Conservation (phyloP, 2,797 vertebrate species). For the Trichosurus vulpecula region DNA sequence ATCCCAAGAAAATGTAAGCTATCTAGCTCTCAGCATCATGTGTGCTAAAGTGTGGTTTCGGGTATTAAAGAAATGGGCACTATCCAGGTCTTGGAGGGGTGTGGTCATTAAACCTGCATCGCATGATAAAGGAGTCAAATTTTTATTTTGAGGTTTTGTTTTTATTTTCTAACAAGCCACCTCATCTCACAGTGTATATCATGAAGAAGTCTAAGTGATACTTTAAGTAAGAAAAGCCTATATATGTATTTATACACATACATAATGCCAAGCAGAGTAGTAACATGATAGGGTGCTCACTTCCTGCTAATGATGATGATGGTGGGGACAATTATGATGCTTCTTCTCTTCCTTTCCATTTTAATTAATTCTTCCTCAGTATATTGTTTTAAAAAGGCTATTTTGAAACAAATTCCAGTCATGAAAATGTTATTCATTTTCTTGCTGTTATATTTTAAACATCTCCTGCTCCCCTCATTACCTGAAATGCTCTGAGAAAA, state of each 20-base stretch:
- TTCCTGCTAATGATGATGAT: constrained; percentile 9
- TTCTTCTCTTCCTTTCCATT: constrained; percentile 45
- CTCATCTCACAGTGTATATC: constrained; percentile 41
- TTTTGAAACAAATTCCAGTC: constrained; percentile 15
- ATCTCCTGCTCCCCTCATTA: constrained; percentile 46
- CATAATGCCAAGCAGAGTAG: background rate
- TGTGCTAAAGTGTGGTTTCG: background rate
- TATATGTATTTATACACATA: background rate
- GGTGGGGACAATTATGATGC: background rate
- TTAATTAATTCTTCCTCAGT: constrained; percentile 26
- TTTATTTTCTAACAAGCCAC: background rate
- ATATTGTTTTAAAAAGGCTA: background rate
- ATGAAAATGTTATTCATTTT: constrained; percentile 42
- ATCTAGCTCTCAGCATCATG: constrained; percentile 21
- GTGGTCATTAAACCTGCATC: background rate
- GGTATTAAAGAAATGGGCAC: constrained; percentile 10
- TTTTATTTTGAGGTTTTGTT: constrained; percentile 6
- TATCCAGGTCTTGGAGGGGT: background rate
- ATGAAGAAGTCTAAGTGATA: constrained; percentile 12
- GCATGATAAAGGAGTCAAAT: background rate
- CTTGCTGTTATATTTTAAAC: constrained; percentile 45
- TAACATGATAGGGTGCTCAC: background rate
- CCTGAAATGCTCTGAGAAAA: constrained; percentile 54
- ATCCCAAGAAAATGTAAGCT: constrained; percentile 49
- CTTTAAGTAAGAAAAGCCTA: constrained; percentile 41